Conservation (phyloP, 2,888 invertebrate genomes). For the Cybosia mesomella region DNA sequence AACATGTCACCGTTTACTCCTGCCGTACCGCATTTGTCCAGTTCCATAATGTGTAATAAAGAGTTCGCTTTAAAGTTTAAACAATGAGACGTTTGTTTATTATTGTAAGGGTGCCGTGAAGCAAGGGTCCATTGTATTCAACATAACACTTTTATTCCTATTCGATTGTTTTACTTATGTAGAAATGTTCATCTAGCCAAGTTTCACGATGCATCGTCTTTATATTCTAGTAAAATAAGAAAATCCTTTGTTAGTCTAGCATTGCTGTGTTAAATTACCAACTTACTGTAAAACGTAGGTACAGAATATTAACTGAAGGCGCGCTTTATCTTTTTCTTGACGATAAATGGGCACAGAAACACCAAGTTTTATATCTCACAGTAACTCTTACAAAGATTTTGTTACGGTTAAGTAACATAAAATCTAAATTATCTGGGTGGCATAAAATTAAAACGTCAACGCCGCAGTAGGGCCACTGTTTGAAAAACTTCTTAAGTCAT, state of each 20-base stretch:
- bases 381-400: conserved; percentile 62
- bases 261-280: conserved; percentile 21
- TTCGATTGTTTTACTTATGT: conserved; percentile 56
- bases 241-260: conserved; percentile 31
- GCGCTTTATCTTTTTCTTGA: conserved; percentile 35
- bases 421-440: conserved; percentile 75
- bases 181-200: neutral
- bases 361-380: conserved; percentile 57
- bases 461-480: conserved; percentile 65
- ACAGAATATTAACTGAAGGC: conserved; percentile 23
- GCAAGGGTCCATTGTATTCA: conserved; percentile 55
- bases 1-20: conserved; percentile 43
- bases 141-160: conserved; percentile 52
- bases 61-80: conserved; percentile 62
- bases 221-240: conserved; percentile 23
- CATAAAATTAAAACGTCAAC: conserved; percentile 79
- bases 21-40: conserved; percentile 43
- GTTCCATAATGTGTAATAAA: conserved; percentile 56
- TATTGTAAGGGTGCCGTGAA: conserved; percentile 69
- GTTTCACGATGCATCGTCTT: conserved; percentile 7
- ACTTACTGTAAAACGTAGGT: conserved; percentile 18
- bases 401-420: conserved; percentile 67
- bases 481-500: conserved; percentile 80
- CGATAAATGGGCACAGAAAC: conserved; percentile 39
- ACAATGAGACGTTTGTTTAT: conserved; percentile 73